Evolutionary conservation across 2,888 invertebrate genomes (phyloP), one percentile per base, ranked within the genome.

Genomic region (Hemistola chrysoprasaria): DNA sequence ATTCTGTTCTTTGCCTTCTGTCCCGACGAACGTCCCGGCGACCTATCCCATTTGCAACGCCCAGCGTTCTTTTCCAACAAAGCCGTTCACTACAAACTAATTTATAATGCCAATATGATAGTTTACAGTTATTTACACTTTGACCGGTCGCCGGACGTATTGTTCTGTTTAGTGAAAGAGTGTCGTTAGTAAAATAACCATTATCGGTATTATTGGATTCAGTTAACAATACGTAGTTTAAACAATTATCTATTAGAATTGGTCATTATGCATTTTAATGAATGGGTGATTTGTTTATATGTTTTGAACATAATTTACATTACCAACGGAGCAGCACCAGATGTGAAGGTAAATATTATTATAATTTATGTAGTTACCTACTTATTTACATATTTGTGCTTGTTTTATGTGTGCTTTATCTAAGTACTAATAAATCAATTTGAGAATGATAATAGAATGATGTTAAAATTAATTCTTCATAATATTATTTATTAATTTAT

Each of bases 1-100:
- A 85, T 80, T 86, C 80, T 66, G 77, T 75, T 76, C 73, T 68
- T 71, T 71, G 75, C 78, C 71, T 75, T 76, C 78, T 68, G 70
- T 71, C 71, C 65, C 65, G 69, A 49, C 71, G 76, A 73, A 78
- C 82, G 83, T 74, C 68, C 69, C 65, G 57, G 57, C 58, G 50
- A 60, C 57, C 56, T 59, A 59, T 65, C 64, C 64, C 57, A 59
- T 59, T 63, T 64, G 65, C 62, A 59, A 53, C 50, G 46, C 50
- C 48, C 41, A 53, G 53, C 51, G 54, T 62, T 62, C 56, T 61
- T 59, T 58, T 62, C 45, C 58, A 66, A 72, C 63, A 66, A 68
- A 70, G 68, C 56, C 62, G 62, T 64, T 66, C 42, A 21, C 23
- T 33, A 34, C 38, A 54, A 57, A 51, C 54, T 59, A 58, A 56